Evolutionary conservation across 1,140 invertebrate species (phyloP), one percentile per base, ranked within the genome.

Genomic region (Manduca sexta): DNA sequence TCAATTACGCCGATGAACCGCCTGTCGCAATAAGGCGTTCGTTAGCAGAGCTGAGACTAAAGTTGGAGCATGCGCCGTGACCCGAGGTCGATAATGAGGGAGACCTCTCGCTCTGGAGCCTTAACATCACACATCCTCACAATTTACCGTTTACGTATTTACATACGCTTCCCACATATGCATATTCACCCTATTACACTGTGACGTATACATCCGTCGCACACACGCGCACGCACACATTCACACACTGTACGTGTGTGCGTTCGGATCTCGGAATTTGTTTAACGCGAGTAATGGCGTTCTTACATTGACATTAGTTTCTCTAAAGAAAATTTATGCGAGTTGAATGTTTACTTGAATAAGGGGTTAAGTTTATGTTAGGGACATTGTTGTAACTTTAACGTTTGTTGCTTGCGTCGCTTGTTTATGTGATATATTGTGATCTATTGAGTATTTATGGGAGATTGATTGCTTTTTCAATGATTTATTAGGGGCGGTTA

Each of bases 221-320:
- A 63, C 52, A 74, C 67, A 69, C 14, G 38, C 37, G 42, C 41
- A 75, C 70, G 72, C 61, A 52, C 48, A 51, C 57, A 63, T n/a
- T n/a, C 51, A 49, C 50, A 56, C 47, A 2, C 3, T 40, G 7
- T 3, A 15, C 15, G 8, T 45, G 18, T 34, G 33, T 45, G 61
- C 55, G 61, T 60, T 62, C n/a, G 65, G 63, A 64, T 76, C 69
- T 81, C 52, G 65, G 76, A 84, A 81, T 84, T 84, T 84, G 80
- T 81, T 81, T 81, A 79, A 67, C 60, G 48, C 52, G 49, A 69
- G 56, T 63, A 70, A 80, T 81, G 72, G 81, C 75, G 72, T 79
- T 84, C 73, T 79, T 79, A 84, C 71, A 82, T 82, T 84, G 78
- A 81, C 81, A 84, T 84, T 84, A 84, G 79, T 84, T 84, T 79